A percentile compares a stretch with the other conserved stretches of the same genome.
phyloP scores from a whole-genome alignment of 2,113 vertebrate species.

The Bos taurus region DNA sequence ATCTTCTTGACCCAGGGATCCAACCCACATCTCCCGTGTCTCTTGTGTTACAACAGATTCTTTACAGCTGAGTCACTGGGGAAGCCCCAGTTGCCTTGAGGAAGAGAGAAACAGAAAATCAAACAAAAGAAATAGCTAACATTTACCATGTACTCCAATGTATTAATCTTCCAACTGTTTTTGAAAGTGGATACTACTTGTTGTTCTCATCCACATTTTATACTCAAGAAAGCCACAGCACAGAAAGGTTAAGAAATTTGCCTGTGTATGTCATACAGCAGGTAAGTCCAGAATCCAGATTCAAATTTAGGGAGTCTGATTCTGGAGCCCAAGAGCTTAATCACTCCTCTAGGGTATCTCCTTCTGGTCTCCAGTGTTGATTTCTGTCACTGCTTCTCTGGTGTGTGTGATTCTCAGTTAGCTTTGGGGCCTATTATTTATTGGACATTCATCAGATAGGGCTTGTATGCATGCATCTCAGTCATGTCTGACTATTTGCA shows the following conservation, averaged over 20 bases:
- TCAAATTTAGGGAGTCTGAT: background rate
- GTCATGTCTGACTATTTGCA: background rate
- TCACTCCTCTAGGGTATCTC: background rate
- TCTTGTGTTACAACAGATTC: background rate
- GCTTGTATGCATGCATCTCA: background rate
- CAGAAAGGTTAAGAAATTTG: background rate
- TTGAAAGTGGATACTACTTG: background rate
- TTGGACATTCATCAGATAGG: background rate
- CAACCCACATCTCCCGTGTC: background rate
- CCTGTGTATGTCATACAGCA: background rate
- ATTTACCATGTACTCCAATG: background rate
- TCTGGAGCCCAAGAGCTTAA: background rate
- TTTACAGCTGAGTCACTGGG: background rate
- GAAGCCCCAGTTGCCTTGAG: background rate
- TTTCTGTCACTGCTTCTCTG: background rate
- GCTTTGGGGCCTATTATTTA: background rate
- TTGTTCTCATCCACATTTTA: background rate
- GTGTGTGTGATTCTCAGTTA: background rate
- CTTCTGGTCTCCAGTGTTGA: background rate
- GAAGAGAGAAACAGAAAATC: background rate
- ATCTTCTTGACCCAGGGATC: background rate
- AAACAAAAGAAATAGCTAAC: background rate
- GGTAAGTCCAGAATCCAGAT: background rate
- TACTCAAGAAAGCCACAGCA: background rate
- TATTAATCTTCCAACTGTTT: background rate